These are phyloP conservation scores for Petrocephalus sullivani DNA, from an alignment of 2,797 vertebrate species.

Conservation along the genomic window DNA sequence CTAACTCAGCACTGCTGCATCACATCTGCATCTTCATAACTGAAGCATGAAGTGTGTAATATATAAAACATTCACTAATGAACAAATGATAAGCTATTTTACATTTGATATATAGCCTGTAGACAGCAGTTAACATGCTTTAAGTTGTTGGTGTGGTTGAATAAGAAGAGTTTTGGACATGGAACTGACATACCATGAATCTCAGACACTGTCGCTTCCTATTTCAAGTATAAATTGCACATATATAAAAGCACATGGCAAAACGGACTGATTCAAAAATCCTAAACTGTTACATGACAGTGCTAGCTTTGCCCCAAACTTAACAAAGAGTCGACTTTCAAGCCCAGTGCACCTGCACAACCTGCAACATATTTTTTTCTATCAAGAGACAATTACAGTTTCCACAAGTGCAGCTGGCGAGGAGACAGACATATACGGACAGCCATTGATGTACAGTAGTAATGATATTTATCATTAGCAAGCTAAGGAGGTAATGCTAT, in stretches of 20 bases:
- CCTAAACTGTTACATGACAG: neutral
- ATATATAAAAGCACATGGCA: neutral
- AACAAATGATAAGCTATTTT: neutral
- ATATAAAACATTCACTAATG: neutral
- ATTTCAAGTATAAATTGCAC: neutral
- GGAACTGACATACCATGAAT: neutral
- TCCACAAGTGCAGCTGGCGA: neutral
- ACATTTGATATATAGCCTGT: neutral
- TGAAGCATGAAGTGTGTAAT: neutral
- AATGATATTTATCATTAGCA: neutral
- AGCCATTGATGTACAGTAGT: neutral
- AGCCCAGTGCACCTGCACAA: neutral
- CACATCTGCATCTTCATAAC: neutral
- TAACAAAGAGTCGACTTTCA: neutral
- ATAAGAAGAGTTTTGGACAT: neutral
- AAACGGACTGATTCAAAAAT: neutral
- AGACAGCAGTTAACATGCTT: neutral
- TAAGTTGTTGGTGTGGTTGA: neutral
- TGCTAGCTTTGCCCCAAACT: neutral
- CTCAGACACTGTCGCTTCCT: neutral
- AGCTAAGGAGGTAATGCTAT: neutral
- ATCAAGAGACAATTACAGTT: neutral
- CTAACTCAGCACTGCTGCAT: neutral
- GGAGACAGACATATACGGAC: neutral
- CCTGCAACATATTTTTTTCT: neutral